Evolutionary conservation across 2,797 vertebrate genomes (phyloP).

Genomic region (Thalassophryne amazonica): DNA sequence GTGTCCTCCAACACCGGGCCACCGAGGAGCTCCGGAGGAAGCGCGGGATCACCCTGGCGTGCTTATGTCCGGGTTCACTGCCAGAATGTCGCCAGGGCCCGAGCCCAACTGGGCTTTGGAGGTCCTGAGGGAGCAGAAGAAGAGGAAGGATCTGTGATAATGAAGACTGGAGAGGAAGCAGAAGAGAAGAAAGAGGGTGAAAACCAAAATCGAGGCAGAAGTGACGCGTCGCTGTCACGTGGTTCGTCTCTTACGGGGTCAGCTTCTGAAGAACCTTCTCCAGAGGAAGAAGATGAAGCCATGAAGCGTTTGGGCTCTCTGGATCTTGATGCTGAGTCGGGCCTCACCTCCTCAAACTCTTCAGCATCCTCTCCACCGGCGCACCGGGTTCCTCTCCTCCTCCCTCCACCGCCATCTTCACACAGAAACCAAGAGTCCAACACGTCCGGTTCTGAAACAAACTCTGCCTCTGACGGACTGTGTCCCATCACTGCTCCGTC

Average conservation of each 20-base stretch:
- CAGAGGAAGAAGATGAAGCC: conserved; percentile 3
- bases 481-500: conserved; percentile 26
- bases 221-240: conserved; percentile 15
- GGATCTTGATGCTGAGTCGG: conserved; percentile 66
- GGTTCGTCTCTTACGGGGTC: conserved; percentile 9
- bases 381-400: conserved; percentile 26
- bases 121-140: conserved; percentile 66
- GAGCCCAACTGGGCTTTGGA: conserved; percentile 84
- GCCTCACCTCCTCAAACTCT: background rate
- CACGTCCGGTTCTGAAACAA: conserved; percentile 63
- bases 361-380: background rate
- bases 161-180: conserved; percentile 23
- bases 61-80: conserved; percentile 89
- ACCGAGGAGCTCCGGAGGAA: conserved; percentile 69
- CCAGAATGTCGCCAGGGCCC: conserved; percentile 82
- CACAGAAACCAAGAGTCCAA: conserved; percentile 50
- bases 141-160: conserved; percentile 35
- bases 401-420: conserved; percentile 29
- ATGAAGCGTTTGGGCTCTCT: conserved; percentile 81
- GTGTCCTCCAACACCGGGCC: conserved; percentile 40
- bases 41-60: conserved; percentile 88
- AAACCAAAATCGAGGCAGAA: conserved; percentile 35
- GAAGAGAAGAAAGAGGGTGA: conserved; percentile 27
- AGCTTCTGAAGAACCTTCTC: conserved; percentile 18
- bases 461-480: conserved; percentile 18